Evolutionary conservation across 2,797 vertebrate genomes (phyloP).

Genomic region (Lerista edwardsae): DNA sequence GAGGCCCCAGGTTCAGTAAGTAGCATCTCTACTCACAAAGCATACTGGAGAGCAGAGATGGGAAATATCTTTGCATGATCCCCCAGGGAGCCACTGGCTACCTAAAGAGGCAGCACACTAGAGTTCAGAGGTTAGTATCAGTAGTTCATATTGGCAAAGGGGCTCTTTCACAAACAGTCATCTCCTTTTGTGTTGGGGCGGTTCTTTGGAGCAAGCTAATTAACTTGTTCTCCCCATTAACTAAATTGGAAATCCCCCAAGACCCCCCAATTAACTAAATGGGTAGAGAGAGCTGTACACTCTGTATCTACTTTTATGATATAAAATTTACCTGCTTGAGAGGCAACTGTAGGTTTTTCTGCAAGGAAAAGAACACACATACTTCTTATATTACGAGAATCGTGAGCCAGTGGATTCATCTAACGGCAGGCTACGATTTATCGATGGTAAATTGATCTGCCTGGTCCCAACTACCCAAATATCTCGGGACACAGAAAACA

Average conservation of each 20-base stretch:
- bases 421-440: background rate
- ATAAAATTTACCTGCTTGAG: conserved; percentile 64
- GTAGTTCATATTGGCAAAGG: background rate
- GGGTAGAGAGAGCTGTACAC: background rate
- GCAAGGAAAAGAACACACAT: conserved; percentile 36
- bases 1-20: background rate
- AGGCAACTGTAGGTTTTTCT: conserved; percentile 67
- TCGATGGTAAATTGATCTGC: too few relatives aligned
- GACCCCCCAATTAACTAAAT: background rate
- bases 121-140: too few relatives aligned
- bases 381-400: background rate
- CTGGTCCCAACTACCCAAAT: too few relatives aligned
- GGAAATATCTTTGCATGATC: background rate
- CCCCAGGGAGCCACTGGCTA: too few relatives aligned
- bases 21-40: background rate
- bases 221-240: too few relatives aligned
- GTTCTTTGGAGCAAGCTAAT: background rate
- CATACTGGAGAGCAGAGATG: background rate
- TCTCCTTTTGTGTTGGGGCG: background rate
- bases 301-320: background rate
- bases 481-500: background rate
- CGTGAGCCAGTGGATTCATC: background rate
- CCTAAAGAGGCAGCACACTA: background rate
- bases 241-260: too few relatives aligned
- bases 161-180: background rate